Evolutionary conservation across 2,113 vertebrate species (phyloP).

Genomic region (Bubo blakistoni): DNA sequence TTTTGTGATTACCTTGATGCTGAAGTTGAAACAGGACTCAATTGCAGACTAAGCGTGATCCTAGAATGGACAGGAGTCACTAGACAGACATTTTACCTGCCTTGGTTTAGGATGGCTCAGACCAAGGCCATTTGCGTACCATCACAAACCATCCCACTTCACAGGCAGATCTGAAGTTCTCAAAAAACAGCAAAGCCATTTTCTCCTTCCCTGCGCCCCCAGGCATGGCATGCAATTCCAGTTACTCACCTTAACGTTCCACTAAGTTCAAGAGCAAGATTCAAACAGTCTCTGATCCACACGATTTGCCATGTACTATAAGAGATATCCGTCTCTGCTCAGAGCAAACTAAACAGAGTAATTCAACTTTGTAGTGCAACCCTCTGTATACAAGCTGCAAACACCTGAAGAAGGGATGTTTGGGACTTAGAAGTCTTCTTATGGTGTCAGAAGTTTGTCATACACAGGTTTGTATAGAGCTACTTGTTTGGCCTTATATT

Average conservation of each 20-base stretch:
- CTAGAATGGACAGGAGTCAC: background rate
- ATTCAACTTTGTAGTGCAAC: background rate
- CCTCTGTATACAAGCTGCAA: background rate
- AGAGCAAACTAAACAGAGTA: background rate
- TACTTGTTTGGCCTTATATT: background rate
- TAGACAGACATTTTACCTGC: background rate
- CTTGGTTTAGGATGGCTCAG: background rate
- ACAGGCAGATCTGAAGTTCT: background rate
- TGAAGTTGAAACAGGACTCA: background rate
- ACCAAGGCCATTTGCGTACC: fast-evolving
- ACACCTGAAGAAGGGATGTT: background rate
- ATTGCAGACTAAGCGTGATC: fast-evolving
- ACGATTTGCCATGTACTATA: background rate
- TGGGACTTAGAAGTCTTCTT: background rate
- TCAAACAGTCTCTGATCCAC: background rate
- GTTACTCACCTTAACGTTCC: background rate
- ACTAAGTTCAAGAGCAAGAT: background rate
- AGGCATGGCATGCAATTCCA: background rate
- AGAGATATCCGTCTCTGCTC: background rate
- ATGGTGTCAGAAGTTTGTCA: background rate
- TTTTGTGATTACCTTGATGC: background rate
- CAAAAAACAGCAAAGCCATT: background rate
- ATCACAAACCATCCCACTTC: background rate
- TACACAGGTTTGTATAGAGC: background rate
- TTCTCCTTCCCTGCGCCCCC: background rate